Conservation (phyloP, 2,797 vertebrate species). For the Anas flavirostris region DNA sequence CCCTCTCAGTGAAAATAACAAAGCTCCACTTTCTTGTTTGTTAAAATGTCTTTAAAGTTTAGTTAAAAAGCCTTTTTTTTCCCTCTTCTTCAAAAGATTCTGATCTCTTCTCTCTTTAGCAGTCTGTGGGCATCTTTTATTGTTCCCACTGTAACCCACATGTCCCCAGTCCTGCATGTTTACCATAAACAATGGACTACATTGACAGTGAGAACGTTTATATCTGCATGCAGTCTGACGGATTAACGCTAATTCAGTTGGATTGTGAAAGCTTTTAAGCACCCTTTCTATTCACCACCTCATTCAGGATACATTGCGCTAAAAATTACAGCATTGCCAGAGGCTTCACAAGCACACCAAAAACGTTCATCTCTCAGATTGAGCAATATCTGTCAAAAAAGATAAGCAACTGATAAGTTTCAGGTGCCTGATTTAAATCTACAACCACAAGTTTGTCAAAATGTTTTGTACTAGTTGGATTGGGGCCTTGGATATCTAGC, state of each 20-base stretch:
- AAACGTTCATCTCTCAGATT: not conserved
- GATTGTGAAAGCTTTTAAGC: conserved; percentile 18
- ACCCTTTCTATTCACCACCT: not conserved
- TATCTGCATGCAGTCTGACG: not conserved
- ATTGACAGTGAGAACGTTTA: not conserved
- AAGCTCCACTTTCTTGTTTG: not conserved
- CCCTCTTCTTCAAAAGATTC: not conserved
- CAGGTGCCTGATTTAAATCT: not conserved
- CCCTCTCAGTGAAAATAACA: not conserved
- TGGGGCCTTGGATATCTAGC: not conserved
- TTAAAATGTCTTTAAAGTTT: not conserved
- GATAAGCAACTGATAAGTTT: not conserved
- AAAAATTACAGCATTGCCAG: not conserved
- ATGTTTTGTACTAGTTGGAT: not conserved
- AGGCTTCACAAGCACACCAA: not conserved
- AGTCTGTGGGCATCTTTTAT: not conserved
- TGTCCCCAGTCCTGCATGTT: not conserved
- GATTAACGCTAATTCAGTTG: not conserved
- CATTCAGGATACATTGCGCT: not conserved
- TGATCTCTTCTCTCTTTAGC: not conserved
- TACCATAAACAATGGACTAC: not conserved
- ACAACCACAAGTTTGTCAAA: not conserved
- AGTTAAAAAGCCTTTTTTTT: not conserved
- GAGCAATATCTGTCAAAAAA: not conserved
- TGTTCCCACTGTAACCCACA: not conserved